Evolutionary conservation across 2,888 invertebrate genomes (phyloP).

Genomic region (Aphrophora alni): DNA sequence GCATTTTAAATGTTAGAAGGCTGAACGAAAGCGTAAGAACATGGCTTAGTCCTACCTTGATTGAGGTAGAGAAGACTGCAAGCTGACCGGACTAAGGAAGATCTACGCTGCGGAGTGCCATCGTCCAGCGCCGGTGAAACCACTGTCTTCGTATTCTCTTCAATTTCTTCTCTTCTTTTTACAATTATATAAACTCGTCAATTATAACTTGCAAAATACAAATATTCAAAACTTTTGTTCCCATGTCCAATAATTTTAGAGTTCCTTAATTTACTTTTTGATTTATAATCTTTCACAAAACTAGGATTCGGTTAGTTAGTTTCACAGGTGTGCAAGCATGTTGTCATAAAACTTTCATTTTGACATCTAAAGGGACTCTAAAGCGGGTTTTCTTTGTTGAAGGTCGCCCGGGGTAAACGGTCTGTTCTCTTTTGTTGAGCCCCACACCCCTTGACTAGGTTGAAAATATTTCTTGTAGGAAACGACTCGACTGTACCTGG

Average conservation of each 20-base stretch:
- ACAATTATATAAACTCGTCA: too few species aligned
- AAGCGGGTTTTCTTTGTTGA: conserved; percentile 28
- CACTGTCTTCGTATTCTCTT: neutral
- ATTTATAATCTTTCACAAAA: neutral
- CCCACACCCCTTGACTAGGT: neutral
- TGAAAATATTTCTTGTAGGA: neutral
- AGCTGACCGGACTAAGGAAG: neutral
- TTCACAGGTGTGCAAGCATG: conserved; percentile 22
- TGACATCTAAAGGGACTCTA: conserved; percentile 35
- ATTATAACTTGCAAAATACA: too few species aligned
- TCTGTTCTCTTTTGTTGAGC: conserved; percentile 20
- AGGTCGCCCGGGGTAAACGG: conserved; percentile 17
- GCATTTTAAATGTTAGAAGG: conserved; percentile 34
- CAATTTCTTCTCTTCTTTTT: neutral
- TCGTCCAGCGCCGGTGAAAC: neutral
- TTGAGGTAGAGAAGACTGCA: neutral
- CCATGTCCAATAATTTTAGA: too few species aligned
- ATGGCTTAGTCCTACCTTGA: conserved; percentile 46
- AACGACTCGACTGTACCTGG: neutral
- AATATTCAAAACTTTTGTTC: too few species aligned
- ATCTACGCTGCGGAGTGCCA: neutral
- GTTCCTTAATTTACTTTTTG: neutral
- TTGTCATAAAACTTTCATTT: conserved; percentile 37
- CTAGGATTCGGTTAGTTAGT: neutral
- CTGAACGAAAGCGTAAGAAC: conserved; percentile 45